Percentiles rank a stretch among this genome's conserved stretches.
These are phyloP conservation scores for Herminia tarsipennalis DNA, from an alignment of 2,888 invertebrate species.

Conservation along the genomic window DNA sequence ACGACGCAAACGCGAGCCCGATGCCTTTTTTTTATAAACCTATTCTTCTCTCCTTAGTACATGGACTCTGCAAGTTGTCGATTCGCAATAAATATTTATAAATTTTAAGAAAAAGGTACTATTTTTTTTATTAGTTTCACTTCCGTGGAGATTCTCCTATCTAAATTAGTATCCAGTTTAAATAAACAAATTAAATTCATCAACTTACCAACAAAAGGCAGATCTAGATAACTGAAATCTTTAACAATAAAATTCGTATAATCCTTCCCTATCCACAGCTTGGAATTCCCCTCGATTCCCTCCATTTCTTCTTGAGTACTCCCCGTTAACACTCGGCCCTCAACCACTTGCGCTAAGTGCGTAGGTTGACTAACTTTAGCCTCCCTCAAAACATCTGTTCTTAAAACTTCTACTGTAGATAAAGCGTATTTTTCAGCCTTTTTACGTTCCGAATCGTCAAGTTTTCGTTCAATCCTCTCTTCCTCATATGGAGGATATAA, in stretches of 20 bases:
- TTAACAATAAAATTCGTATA: constrained; percentile 98
- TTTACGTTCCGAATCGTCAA: constrained; percentile 74
- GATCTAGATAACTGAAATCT: constrained; percentile 95
- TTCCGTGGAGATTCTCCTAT: too few species aligned
- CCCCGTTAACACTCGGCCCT: constrained; percentile 71
- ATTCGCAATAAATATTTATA: too few species aligned
- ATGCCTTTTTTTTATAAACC: too few species aligned
- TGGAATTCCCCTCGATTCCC: constrained; percentile 88
- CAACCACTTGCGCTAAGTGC: constrained; percentile 73
- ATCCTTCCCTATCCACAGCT: constrained; percentile 98
- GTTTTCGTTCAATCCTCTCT: constrained; percentile 72
- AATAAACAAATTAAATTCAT: not conserved
- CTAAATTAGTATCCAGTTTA: not conserved
- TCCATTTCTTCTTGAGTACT: constrained; percentile 65
- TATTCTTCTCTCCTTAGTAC: too few species aligned
- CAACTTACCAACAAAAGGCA: constrained; percentile 89
- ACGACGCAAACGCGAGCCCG: too few species aligned
- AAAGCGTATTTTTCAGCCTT: constrained; percentile 80
- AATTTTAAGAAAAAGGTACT: too few species aligned
- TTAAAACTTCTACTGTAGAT: constrained; percentile 70
- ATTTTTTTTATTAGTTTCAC: too few species aligned
- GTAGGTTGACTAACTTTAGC: constrained; percentile 59
- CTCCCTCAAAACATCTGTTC: constrained; percentile 62
- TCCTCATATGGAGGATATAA: constrained; percentile 78
- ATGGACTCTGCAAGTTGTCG: too few species aligned